Evolutionary conservation across 2,888 invertebrate genomes (phyloP).

Genomic region (Drosophila cracens): DNA sequence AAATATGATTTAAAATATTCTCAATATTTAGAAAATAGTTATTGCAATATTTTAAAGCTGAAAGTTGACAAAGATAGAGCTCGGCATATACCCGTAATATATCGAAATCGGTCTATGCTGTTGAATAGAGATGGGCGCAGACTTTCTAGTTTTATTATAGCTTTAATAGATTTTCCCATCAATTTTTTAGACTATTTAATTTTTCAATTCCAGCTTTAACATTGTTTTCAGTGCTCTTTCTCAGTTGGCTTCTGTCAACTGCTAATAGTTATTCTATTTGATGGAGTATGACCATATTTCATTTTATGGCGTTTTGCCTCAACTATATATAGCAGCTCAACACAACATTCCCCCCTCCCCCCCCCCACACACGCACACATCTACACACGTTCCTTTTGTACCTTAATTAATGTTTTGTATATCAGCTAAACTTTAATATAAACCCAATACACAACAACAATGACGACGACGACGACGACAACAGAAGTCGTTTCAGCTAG

Average conservation of each 20-base stretch:
- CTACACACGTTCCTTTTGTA: neutral
- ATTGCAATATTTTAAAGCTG: neutral
- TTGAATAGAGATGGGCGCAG: accelerated
- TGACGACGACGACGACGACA: neutral
- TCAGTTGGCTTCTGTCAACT: neutral
- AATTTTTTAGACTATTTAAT: neutral
- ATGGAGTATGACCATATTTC: neutral
- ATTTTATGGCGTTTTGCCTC: neutral
- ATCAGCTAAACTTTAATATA: slow-evolving; percentile 35
- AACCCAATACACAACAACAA: slow-evolving; percentile 21
- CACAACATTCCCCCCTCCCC: neutral
- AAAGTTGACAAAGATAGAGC: neutral
- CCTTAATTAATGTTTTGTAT: slow-evolving; percentile 37
- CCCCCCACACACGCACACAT: neutral
- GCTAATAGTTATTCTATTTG: neutral
- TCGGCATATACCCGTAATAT: neutral
- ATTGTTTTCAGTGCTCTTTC: too few species aligned
- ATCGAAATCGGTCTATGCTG: neutral
- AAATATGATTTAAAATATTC: neutral
- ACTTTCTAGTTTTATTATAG: too few species aligned
- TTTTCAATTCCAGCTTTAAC: neutral
- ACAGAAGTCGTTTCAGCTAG: slow-evolving; percentile 14
- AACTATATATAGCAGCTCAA: neutral
- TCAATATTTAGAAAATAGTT: neutral
- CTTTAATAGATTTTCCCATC: neutral